A percentile compares a stretch with the other conserved stretches of the same genome.
These are phyloP conservation scores for Himantopus leucocephalus DNA, from an alignment of 2,113 vertebrate genomes.

Conservation along the genomic window DNA sequence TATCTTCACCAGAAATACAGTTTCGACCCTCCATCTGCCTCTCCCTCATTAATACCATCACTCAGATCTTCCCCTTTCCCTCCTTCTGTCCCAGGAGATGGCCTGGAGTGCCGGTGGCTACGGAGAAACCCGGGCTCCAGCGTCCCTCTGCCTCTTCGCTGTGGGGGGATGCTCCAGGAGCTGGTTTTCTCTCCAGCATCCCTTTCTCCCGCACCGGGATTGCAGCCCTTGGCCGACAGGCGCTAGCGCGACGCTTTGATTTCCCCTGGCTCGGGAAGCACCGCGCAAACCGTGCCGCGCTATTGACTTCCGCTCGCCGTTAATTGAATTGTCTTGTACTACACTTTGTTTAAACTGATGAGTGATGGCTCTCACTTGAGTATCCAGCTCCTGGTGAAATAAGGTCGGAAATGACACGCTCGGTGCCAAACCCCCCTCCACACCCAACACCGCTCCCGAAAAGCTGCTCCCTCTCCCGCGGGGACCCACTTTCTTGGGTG, in stretches of 20 bases:
- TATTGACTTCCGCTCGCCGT: neutral
- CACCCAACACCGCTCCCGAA: accelerated
- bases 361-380: neutral
- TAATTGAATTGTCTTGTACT: constrained; percentile 51
- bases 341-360: constrained; percentile 23
- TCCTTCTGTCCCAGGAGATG: neutral
- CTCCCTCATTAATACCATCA: neutral
- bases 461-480: neutral
- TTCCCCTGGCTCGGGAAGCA: neutral
- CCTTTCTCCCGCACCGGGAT: neutral
- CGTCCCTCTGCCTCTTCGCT: neutral
- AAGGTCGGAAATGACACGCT: neutral
- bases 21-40: neutral
- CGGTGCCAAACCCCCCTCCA: accelerated
- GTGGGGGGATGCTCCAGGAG: accelerated
- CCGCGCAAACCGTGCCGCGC: accelerated
- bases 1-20: neutral
- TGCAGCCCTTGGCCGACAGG: neutral
- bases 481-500: neutral
- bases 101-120: neutral
- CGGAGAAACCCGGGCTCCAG: neutral
- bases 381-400: neutral
- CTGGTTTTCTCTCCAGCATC: neutral
- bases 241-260: neutral
- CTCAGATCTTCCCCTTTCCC: too few relatives aligned